Evolutionary conservation across 2,797 vertebrate species (phyloP).

Genomic region (Sciurus carolinensis): DNA sequence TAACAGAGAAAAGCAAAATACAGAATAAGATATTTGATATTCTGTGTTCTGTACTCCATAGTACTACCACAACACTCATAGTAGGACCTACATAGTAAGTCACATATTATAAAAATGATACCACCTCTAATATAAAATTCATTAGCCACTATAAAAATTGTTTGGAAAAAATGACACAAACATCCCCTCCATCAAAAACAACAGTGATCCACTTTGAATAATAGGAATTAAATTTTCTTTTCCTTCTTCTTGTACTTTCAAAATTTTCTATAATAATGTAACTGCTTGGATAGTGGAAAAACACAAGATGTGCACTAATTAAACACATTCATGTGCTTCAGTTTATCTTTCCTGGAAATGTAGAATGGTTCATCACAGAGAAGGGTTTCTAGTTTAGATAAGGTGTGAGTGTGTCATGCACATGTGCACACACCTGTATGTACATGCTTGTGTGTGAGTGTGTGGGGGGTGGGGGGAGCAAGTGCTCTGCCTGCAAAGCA

Average conservation of each 20-base stretch:
- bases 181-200: neutral
- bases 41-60: neutral
- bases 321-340: neutral
- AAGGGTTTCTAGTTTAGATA: neutral
- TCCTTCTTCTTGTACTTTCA: conserved; percentile 39
- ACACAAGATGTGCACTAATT: conserved; percentile 30
- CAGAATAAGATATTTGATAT: neutral
- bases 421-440: too few relatives aligned
- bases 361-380: neutral
- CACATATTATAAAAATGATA: neutral
- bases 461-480: neutral
- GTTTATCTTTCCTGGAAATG: conserved; percentile 34
- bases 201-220: neutral
- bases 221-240: neutral
- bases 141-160: neutral
- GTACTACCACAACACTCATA: neutral
- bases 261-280: conserved; percentile 25
- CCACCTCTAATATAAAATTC: neutral
- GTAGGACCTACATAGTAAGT: neutral
- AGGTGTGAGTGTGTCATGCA: neutral
- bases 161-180: neutral
- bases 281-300: neutral
- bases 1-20: conserved; percentile 9
- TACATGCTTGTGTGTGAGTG: neutral
- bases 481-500: neutral